phyloP scores from a whole-genome alignment of 2,797 vertebrate genomes.

The Scolopax rusticola region DNA sequence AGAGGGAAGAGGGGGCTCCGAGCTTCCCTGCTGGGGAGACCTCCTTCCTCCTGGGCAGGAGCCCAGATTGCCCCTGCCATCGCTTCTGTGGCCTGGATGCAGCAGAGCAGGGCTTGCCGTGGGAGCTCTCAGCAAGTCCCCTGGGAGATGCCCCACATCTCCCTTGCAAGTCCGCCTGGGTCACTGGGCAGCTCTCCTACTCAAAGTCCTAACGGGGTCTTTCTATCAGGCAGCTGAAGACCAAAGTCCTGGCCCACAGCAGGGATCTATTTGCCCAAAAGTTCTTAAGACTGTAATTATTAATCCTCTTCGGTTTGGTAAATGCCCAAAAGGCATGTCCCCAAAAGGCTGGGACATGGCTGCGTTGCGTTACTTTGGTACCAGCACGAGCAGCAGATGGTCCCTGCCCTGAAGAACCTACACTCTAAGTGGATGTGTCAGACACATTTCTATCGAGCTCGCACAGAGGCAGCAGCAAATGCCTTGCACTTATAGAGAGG shows the following conservation, averaged over 20 bases:
- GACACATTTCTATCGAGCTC: neutral
- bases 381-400: neutral
- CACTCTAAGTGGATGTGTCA: neutral
- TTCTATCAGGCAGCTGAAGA: accelerated
- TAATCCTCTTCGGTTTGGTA: neutral
- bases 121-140: too few relatives aligned
- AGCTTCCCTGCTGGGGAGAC: neutral
- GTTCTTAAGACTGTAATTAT: neutral
- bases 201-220: accelerated
- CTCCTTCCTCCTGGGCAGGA: accelerated
- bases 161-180: neutral
- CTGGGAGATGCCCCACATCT: too few relatives aligned
- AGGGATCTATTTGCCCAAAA: neutral
- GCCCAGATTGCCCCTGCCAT: neutral
- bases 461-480: neutral
- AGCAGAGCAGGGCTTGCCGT: neutral
- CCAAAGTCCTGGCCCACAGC: accelerated
- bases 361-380: neutral
- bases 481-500: neutral
- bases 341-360: neutral
- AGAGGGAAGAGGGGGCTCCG: neutral
- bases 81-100: accelerated
- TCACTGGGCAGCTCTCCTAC: neutral
- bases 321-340: neutral
- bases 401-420: neutral